phyloP scores from a whole-genome alignment of 2,888 invertebrate species.

The Melanotus villosus region DNA sequence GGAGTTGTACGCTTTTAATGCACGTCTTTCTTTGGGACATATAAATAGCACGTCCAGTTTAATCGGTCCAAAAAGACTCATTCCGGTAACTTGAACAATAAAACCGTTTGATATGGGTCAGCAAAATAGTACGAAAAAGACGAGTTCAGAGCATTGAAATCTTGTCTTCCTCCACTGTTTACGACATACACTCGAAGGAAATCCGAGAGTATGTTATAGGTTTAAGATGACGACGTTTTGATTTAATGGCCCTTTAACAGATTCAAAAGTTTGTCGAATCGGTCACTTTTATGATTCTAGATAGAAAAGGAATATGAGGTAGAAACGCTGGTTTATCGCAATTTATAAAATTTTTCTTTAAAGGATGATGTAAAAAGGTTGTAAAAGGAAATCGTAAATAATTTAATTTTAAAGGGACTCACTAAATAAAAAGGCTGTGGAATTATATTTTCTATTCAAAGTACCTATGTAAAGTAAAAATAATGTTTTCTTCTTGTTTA shows the following conservation, averaged over 20 bases:
- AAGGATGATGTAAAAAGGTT: neutral
- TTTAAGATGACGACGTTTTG: conserved; percentile 32
- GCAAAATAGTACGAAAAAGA: conserved; percentile 9
- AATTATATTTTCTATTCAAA: no score
- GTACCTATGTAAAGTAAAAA: no score
- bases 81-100: conserved; percentile 12
- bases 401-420: no score
- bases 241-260: conserved; percentile 31
- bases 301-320: conserved; percentile 13
- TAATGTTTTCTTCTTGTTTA: no score
- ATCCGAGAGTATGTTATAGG: conserved; percentile 28
- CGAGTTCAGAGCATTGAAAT: conserved; percentile 20
- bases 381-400: no score
- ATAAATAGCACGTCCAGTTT: conserved; percentile 12
- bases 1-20: conserved; percentile 32
- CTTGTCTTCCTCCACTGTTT: conserved; percentile 20
- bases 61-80: neutral
- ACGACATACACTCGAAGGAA: conserved; percentile 24
- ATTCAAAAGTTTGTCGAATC: conserved; percentile 23
- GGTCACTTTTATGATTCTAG: conserved; percentile 20
- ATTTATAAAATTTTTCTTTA: neutral
- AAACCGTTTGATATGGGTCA: conserved; percentile 17
- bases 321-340: conserved; percentile 1
- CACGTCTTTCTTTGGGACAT: neutral
- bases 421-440: no score